Evolutionary conservation across 2,113 vertebrate genomes (phyloP).

Genomic region (Prionailurus bengalensis): DNA sequence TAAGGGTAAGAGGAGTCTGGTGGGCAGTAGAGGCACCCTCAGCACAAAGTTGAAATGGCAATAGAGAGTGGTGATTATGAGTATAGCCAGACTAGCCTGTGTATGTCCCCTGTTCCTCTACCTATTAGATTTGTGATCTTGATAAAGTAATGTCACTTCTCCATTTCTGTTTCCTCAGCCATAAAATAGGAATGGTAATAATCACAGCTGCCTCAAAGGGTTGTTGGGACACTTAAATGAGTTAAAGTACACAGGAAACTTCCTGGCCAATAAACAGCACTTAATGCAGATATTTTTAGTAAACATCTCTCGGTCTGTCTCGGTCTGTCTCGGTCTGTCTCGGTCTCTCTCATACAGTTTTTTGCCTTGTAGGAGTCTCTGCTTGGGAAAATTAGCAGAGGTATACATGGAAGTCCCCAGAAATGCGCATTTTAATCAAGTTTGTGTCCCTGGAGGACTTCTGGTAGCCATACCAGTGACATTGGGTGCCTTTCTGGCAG

Average conservation of each 20-base stretch:
- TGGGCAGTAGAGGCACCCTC: background rate
- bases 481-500: background rate
- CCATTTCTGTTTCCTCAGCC: background rate
- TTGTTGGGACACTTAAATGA: background rate
- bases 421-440: background rate
- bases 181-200: background rate
- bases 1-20: background rate
- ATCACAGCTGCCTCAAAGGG: background rate
- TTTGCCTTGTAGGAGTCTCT: background rate
- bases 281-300: background rate
- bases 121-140: background rate
- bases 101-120: fast-evolving
- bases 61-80: background rate
- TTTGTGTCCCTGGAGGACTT: background rate
- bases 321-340: no score
- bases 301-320: background rate
- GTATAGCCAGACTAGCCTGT: background rate
- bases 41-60: background rate
- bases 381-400: background rate
- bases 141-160: constrained; percentile 5
- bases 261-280: background rate
- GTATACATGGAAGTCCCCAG: background rate
- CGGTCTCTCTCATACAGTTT: background rate
- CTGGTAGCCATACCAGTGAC: background rate
- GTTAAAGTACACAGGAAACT: background rate